These are phyloP conservation scores for Cololabis saira DNA, from an alignment of 2,113 vertebrate species.

Conservation along the genomic window DNA sequence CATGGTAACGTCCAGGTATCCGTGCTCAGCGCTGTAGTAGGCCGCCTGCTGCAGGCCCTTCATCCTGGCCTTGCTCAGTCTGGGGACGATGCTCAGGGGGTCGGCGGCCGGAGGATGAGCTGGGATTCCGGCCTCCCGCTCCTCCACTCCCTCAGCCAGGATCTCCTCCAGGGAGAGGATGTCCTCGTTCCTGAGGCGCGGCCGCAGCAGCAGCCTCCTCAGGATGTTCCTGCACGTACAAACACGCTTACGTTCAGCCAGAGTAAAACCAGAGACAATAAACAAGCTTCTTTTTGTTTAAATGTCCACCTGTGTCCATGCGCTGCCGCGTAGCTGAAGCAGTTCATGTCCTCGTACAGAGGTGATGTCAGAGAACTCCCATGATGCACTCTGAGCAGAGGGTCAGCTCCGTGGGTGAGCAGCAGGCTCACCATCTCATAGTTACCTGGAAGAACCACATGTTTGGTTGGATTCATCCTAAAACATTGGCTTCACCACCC, in stretches of 20 bases:
- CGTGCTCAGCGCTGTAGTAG: slow-evolving; percentile 93
- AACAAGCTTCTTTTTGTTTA: fast-evolving
- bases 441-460: slow-evolving; percentile 79
- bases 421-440: slow-evolving; percentile 92
- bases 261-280: background rate
- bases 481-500: too few species aligned
- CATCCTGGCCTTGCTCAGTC: slow-evolving; percentile 85
- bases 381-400: slow-evolving; percentile 88
- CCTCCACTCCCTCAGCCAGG: slow-evolving; percentile 91
- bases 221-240: slow-evolving; percentile 85
- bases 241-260: too few species aligned
- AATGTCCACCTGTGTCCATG: slow-evolving; percentile 90
- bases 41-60: slow-evolving; percentile 95
- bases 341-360: slow-evolving; percentile 92
- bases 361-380: slow-evolving; percentile 86
- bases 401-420: slow-evolving; percentile 88
- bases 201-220: slow-evolving; percentile 89
- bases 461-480: background rate
- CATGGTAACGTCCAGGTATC: slow-evolving; percentile 94
- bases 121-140: slow-evolving; percentile 37
- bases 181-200: slow-evolving; percentile 85
- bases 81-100: slow-evolving; percentile 72
- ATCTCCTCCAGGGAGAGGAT: slow-evolving; percentile 96
- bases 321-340: slow-evolving; percentile 94
- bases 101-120: slow-evolving; percentile 5